Conservation (phyloP, 1,140 invertebrate genomes). For the Lysiphlebus fabarum region DNA sequence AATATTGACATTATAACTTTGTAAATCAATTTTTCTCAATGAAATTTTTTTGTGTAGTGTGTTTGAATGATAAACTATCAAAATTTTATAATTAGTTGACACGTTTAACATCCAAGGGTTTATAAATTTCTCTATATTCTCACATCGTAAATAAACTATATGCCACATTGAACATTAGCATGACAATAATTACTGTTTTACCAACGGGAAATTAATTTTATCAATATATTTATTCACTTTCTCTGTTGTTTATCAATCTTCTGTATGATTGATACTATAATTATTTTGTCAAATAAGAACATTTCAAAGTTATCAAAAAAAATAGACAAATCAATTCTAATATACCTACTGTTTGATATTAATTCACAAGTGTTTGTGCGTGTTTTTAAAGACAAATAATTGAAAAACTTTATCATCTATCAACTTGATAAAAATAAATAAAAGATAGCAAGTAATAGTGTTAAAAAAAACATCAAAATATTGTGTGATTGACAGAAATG, state of each 20-base stretch:
- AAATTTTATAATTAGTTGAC: neutral
- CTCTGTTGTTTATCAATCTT: neutral
- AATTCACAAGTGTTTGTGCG: no score
- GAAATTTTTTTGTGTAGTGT: neutral
- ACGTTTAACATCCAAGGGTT: neutral
- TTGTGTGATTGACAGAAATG: constrained; percentile 32
- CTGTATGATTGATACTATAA: neutral
- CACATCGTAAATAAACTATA: neutral
- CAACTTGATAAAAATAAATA: no score
- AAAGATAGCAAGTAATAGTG: no score
- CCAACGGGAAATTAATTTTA: constrained; percentile 20
- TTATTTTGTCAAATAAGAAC: neutral
- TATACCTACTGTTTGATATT: no score
- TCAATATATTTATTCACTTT: neutral
- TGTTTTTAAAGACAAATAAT: no score
- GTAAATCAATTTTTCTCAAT: no score
- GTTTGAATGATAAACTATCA: neutral
- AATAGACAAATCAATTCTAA: no score
- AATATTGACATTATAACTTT: no score
- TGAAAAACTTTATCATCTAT: no score
- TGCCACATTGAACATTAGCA: neutral
- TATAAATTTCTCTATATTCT: neutral
- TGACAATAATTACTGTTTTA: constrained; percentile 1
- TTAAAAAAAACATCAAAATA: neutral
- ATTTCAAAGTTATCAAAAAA: no score